Evolutionary conservation across 2,888 invertebrate genomes (phyloP), one percentile per base, ranked within the genome.

Genomic region (Quadroppia sp.): DNA sequence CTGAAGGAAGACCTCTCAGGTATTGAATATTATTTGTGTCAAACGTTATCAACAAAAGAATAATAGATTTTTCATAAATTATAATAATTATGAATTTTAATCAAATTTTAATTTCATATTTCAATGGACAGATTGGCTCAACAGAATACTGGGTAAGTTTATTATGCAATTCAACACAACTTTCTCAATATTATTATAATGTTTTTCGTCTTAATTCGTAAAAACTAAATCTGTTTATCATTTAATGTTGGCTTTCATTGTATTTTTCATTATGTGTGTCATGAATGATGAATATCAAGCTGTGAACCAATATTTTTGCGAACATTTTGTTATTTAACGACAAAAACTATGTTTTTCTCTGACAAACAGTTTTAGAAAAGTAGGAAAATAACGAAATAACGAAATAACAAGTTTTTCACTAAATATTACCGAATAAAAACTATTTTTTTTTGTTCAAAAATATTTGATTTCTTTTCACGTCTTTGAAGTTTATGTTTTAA

Each of bases 1-100:
- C 84, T 92, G 77, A 90, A 91, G 82, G 92, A 92, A 81, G 92
- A 93, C 83, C 84, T 92, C 74, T 90, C 92, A 9, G 74, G 74
- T 74, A 73, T 36, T 53, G 28, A 2, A 3, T 23, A 6, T 42
- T 17, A 40, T n/a, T n/a, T n/a, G n/a, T 36, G 7, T 17, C 15
- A 20, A 11, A 20, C 7, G n/a, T 36, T 17, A 1, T n/a, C 3
- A 30, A 61, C 32, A 61, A 61, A 17, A 61, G n/a, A 61, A 61
- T 1, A 23, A 30, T 30, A 32, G 25, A 30, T 61, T 17, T n/a
- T 28, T 50, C 4, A 25, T 20, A 2, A 53, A 28, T 2, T 56
- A 11, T n/a, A 48, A 53, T 53, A 53, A 53, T 23, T 23, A 53
- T 53, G 7, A 20, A 13, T 23, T n/a, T 7, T 30, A 30, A 30